Conservation (phyloP, 2,113 vertebrate species). For the Aspidoscelis tigris region DNA sequence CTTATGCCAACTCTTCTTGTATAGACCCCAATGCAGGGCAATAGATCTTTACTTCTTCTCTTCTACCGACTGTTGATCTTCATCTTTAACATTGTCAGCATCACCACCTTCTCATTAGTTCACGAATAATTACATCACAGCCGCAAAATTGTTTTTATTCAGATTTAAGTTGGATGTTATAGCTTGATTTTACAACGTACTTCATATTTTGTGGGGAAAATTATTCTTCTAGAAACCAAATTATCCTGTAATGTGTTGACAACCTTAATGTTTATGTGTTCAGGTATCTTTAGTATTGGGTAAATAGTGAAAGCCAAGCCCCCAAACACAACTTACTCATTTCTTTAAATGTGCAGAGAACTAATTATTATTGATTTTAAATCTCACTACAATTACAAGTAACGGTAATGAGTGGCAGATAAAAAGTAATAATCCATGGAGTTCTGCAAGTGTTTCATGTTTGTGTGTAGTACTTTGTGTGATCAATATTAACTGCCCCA, state of each 20-base stretch:
- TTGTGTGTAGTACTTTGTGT: constrained; percentile 84
- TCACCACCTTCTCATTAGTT: background rate
- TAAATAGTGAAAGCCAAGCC: background rate
- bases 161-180: background rate
- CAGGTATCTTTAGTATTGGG: constrained; percentile 67
- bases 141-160: background rate
- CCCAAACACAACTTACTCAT: constrained; percentile 75
- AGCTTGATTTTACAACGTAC: background rate
- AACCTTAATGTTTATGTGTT: constrained; percentile 23
- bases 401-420: constrained; percentile 84
- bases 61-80: background rate
- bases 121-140: background rate
- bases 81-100: background rate
- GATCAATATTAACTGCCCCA: constrained; percentile 90
- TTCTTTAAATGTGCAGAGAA: constrained; percentile 72
- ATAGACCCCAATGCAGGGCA: no score
- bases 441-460: constrained; percentile 84
- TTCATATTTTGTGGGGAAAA: background rate
- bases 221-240: constrained; percentile 15
- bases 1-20: no score
- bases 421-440: constrained; percentile 86
- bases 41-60: background rate
- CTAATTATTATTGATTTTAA: constrained; percentile 89
- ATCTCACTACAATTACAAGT: constrained; percentile 83
- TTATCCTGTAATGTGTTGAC: constrained; percentile 16